Evolutionary conservation across 2,888 invertebrate genomes (phyloP), one percentile per base, ranked within the genome.

Genomic region (Lingula anatina): DNA sequence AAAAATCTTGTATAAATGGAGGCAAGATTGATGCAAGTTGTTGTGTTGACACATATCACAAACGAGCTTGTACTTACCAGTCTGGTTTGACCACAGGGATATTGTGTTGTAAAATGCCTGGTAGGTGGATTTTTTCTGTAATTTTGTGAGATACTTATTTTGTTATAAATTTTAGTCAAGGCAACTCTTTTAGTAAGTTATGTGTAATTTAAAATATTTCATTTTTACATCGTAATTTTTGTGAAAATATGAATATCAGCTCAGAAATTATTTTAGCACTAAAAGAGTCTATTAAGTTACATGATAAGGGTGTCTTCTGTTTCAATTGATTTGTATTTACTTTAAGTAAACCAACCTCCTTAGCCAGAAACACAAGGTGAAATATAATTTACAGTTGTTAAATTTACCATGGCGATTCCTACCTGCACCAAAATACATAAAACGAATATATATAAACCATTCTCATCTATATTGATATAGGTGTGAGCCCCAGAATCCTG

Each of bases 1-100:
- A n/a, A n/a, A n/a, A n/a, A n/a, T 72, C 71, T 1, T 74, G 73
- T 55, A 71, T 72, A 53, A 56, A 53, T 23, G 73, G 71, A 1
- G 73, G 73, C 0, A 58, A 67, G 23, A 72, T 74, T 21, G 73
- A 71, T 46, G 66, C 70, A 21, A 70, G 70, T 50, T 73, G 73
- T 49, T 73, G 73, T 51, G 64, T 65, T 1, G 73, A 74, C 54
- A 61, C 71, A 2, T 67, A 68, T 51, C 60, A 68, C 47, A 60
- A 68, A 46, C 54, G 56, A 36, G 71, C 72, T 0, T 72, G 73
- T 53, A 57, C 59, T 40, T 68, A 66, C 54, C 61, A 62, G 40
- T 56, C 61, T 5, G 62, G 60, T 43, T 47, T 66, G 3, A 60
- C 60, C 20, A 59, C 61, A 21, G 69, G 68, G 2, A 65, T 68